Evolutionary conservation across 2,113 vertebrate species (phyloP), one percentile per base, ranked within the genome.

Genomic region (Glaucidium brasilianum): DNA sequence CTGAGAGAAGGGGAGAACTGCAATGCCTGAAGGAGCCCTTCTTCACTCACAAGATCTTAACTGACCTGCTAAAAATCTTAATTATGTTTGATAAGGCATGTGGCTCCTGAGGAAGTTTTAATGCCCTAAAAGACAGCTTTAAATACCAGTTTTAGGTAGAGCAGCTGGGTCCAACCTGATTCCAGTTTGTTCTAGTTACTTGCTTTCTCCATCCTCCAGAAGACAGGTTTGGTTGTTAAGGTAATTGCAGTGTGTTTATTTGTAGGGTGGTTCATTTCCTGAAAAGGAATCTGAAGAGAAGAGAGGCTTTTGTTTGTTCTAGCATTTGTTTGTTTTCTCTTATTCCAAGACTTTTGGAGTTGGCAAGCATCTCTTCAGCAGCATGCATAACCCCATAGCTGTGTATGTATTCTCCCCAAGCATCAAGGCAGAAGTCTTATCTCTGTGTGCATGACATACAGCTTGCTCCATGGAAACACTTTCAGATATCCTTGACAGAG

Each of bases 311-410:
- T 95, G 25, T 94, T 87, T 80, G 52, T 58, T 50, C 47, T 69
- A 79, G 69, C 30, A 29, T 86, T 85, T 92, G 39, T 68, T 96
- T 94, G 53, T 85, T 81, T 95, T 94, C 86, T 69, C 62, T 89
- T 91, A 64, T 41, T 95, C 69, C 0, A 1, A 87, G 91, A 53
- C 73, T 73, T 95, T 12, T 41, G 69, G 94, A 49, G 15, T 45
- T 82, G 63, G 45, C 74, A 90, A 68, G 63, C 32, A 2, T 77
- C 78, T 79, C 75, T 82, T 69, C 77, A 90, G 77, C 75, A 77
- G 59, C 7, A 6, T 37, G 62, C n/a, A n/a, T 85, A 94, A 79
- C 37, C 49, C 80, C 62, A 53, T 6, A 81, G 73, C 73, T 86
- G 53, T 30, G 85, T 39, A 32, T 23, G 12, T 75, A 56, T 85